Evolutionary conservation across 2,113 vertebrate genomes (phyloP), one percentile per base, ranked within the genome.

Genomic region (Malurus elegans): DNA sequence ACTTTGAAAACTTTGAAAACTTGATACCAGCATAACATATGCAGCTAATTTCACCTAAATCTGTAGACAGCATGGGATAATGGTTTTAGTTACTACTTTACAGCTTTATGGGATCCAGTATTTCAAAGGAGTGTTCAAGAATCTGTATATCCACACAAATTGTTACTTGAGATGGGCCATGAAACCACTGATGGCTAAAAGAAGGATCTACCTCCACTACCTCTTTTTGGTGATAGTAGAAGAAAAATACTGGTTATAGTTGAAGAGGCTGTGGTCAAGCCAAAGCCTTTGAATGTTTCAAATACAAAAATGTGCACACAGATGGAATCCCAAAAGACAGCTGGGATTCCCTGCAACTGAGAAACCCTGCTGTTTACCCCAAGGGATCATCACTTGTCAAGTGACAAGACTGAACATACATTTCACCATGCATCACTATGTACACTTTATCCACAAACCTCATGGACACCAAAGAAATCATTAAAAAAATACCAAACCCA

Each of bases 271-370:
- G 26, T 50, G 81, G 82, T 73, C 82, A 95, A 86, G 85, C 42
- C 40, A 95, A 94, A 86, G 23, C 8, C 51, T 82, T 85, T 48
- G 61, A 78, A 64, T 36, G 34, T 31, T 84, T 88, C 53, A 91
- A 85, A 85, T 4, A 80, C 18, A 92, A 8, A 45, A 65, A 53
- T 45, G 47, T 53, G 94, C 54, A 96, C 91, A 96, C 90, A 97
- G 97, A 97, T 95, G 94, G 97, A 96, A 95, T 96, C 79, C 88
- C 90, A 88, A 93, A 95, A 95, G 96, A 96, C 96, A 97, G 96
- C 95, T 97, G 95, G 92, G 96, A 92, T 94, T 97, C 83, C 83
- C 95, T 95, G 58, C 71, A 95, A 95, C 88, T 95, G 88, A 79
- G 94, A 95, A 96, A 92, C 84, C 80, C 95, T 93, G 89, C 90